Evolutionary conservation across 2,888 invertebrate species (phyloP).

Genomic region (Empis stercorea): DNA sequence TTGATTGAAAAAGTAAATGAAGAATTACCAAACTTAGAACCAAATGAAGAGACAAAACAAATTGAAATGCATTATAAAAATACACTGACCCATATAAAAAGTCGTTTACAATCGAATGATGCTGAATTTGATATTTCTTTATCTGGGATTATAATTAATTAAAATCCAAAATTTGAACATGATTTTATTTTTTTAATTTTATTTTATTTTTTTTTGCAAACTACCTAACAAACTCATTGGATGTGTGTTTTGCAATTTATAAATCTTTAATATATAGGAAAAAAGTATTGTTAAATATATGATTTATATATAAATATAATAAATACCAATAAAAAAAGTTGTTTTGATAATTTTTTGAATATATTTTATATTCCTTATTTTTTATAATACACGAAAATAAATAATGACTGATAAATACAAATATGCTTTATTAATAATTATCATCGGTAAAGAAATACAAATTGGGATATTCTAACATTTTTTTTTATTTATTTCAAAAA

Average conservation of each 20-base stretch:
- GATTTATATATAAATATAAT: background rate
- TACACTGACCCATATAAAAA: conserved; percentile 68
- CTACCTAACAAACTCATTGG: background rate
- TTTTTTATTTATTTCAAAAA: too few relatives aligned
- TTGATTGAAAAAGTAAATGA: conserved; percentile 87
- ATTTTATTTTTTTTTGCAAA: background rate
- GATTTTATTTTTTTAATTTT: background rate
- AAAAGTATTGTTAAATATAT: conserved; percentile 1
- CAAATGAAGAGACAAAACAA: conserved; percentile 91
- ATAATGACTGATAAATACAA: too few relatives aligned
- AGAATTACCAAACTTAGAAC: conserved; percentile 85
- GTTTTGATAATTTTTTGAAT: too few relatives aligned
- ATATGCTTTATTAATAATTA: too few relatives aligned
- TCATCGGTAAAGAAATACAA: too few relatives aligned
- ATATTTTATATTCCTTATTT: too few relatives aligned
- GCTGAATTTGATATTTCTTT: conserved; percentile 33
- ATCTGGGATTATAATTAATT: conserved; percentile 35
- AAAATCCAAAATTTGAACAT: conserved; percentile 3
- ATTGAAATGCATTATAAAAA: conserved; percentile 92
- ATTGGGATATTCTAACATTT: too few relatives aligned
- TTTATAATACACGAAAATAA: too few relatives aligned
- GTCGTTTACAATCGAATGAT: conserved; percentile 40
- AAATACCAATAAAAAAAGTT: background rate
- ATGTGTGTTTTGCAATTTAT: background rate
- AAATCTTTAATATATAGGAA: background rate